Conservation (phyloP, 2,888 invertebrate species). For the Cynaeus angustus region DNA sequence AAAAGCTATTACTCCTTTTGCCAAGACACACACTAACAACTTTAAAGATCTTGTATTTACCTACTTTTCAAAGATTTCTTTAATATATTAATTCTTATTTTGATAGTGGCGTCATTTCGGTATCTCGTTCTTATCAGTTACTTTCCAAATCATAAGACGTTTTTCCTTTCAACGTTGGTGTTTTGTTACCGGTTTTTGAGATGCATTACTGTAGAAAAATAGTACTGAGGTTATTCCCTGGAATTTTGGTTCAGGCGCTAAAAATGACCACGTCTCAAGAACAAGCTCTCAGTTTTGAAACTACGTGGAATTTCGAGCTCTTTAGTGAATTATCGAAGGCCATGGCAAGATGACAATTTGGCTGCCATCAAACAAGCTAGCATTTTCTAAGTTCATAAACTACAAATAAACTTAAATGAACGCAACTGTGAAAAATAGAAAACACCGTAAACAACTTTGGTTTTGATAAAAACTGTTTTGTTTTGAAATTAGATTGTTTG, state of each 20-base stretch:
- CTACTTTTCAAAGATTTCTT: no score
- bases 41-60: no score
- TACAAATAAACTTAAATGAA: constrained; percentile 1
- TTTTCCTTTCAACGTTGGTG: no score
- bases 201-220: no score
- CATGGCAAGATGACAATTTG: constrained; percentile 28
- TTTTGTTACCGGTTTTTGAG: no score
- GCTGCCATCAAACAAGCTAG: constrained; percentile 1
- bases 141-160: no score
- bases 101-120: no score
- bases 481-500: background rate
- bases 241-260: background rate
- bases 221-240: background rate
- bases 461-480: background rate
- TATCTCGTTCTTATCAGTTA: no score
- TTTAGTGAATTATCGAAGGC: constrained; percentile 6
- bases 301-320: background rate
- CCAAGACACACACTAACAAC: no score
- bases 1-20: no score
- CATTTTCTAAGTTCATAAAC: background rate
- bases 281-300: background rate
- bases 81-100: no score
- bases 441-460: background rate
- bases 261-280: background rate
- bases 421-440: constrained; percentile 7